Percentiles rank a stretch among this genome's conserved stretches.
These are phyloP conservation scores for Theristus sp. DNA, from an alignment of 2,888 invertebrate genomes.

Conservation along the genomic window DNA sequence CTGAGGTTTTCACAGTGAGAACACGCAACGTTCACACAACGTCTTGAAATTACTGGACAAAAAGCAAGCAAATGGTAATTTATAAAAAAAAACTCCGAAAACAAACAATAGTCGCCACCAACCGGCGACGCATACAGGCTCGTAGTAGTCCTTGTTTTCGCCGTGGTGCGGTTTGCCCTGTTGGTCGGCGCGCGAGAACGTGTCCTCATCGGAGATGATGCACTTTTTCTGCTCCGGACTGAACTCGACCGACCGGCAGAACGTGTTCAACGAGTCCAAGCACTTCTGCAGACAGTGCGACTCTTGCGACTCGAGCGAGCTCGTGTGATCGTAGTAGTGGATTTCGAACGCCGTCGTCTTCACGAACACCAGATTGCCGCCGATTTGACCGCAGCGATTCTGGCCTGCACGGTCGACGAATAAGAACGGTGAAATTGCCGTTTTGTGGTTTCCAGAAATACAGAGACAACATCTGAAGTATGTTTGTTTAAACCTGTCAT, in stretches of 20 bases:
- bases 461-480: too few species aligned
- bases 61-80: too few species aligned
- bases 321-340: slow-evolving; percentile 28
- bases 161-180: slow-evolving; percentile 20
- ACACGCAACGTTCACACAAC: too few species aligned
- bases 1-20: too few species aligned
- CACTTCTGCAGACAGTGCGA: slow-evolving; percentile 28
- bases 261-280: slow-evolving; percentile 27
- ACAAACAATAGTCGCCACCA: too few species aligned
- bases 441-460: too few species aligned
- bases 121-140: slow-evolving; percentile 29
- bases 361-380: slow-evolving; percentile 28
- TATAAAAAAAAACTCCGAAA: too few species aligned
- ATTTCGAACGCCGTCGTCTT: slow-evolving; percentile 29
- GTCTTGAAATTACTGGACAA: too few species aligned
- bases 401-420: slow-evolving; percentile 17
- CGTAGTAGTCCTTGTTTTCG: slow-evolving; percentile 27
- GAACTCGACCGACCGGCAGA: slow-evolving; percentile 29
- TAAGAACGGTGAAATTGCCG: too few species aligned
- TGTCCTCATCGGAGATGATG: slow-evolving; percentile 29
- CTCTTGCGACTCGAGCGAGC: slow-evolving; percentile 27
- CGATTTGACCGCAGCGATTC: slow-evolving; percentile 27
- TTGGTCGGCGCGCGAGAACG: slow-evolving; percentile 28
- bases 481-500: too few species aligned
- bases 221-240: slow-evolving; percentile 26